These are phyloP conservation scores for Cephus spinipes DNA, from an alignment of 2,888 invertebrate species.

Conservation along the genomic window DNA sequence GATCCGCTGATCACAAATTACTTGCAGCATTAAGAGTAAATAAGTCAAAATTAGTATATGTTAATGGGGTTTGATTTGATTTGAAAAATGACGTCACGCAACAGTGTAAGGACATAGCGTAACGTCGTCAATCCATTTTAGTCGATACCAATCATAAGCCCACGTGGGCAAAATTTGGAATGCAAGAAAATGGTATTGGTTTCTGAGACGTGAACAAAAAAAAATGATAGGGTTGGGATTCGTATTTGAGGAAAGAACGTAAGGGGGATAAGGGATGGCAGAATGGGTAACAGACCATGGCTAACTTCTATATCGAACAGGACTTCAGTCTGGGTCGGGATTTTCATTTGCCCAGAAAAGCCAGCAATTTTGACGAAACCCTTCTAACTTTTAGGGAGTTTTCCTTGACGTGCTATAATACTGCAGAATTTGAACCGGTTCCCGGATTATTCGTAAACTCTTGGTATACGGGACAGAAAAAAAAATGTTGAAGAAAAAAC, in stretches of 20 bases:
- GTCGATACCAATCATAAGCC: neutral
- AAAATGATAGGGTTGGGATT: neutral
- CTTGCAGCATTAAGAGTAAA: neutral
- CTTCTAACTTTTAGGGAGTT: slow-evolving; percentile 2
- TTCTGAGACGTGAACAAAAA: neutral
- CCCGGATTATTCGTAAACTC: neutral
- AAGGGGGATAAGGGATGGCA: slow-evolving; percentile 18
- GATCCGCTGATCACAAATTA: neutral
- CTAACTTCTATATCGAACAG: neutral
- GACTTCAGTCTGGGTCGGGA: neutral
- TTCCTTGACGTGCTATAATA: neutral
- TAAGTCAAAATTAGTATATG: neutral
- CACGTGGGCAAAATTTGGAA: neutral
- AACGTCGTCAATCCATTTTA: neutral
- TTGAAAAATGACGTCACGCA: neutral
- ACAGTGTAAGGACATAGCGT: neutral
- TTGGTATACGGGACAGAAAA: neutral
- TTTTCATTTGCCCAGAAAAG: neutral
- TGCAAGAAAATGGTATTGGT: neutral
- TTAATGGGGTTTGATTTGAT: neutral
- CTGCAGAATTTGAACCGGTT: neutral
- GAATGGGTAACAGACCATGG: slow-evolving; percentile 12
- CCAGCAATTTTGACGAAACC: neutral
- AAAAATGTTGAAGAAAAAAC: neutral
- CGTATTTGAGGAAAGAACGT: neutral